These are phyloP conservation scores for Columbina picui DNA, from an alignment of 2,113 vertebrate genomes.

Conservation along the genomic window DNA sequence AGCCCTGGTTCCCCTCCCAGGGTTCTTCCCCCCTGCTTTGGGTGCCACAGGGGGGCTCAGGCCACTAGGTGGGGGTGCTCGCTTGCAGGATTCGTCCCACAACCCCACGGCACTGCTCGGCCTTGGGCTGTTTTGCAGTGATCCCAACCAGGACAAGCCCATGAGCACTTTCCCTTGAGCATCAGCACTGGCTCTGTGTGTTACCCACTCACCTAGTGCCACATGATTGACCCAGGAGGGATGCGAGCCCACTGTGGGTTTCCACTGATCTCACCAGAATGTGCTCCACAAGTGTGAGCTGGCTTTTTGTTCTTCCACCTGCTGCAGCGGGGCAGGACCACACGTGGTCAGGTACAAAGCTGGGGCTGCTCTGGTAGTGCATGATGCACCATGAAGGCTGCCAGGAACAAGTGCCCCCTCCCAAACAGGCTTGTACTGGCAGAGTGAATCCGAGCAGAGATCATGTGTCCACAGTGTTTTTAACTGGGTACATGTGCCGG, in stretches of 20 bases:
- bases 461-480: not conserved
- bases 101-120: fast-evolving
- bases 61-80: slow-evolving; percentile 57
- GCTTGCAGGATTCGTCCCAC: not conserved
- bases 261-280: fast-evolving
- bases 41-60: not conserved
- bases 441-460: not conserved
- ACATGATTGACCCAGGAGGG: fast-evolving
- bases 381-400: not conserved
- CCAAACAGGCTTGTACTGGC: not conserved
- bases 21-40: not conserved
- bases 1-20: not conserved
- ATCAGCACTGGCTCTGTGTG: fast-evolving
- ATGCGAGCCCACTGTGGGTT: fast-evolving
- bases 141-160: not conserved
- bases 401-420: not conserved
- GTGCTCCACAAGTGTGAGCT: fast-evolving
- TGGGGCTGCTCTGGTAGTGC: fast-evolving
- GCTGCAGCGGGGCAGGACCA: fast-evolving
- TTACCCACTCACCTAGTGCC: not conserved
- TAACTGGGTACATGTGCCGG: fast-evolving
- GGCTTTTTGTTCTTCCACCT: not conserved
- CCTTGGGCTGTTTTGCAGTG: fast-evolving
- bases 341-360: not conserved
- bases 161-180: fast-evolving